Percentiles rank a stretch among this genome's conserved stretches.
These are phyloP conservation scores for Scotopteryx bipunctaria DNA, from an alignment of 2,888 invertebrate genomes.

Conservation along the genomic window DNA sequence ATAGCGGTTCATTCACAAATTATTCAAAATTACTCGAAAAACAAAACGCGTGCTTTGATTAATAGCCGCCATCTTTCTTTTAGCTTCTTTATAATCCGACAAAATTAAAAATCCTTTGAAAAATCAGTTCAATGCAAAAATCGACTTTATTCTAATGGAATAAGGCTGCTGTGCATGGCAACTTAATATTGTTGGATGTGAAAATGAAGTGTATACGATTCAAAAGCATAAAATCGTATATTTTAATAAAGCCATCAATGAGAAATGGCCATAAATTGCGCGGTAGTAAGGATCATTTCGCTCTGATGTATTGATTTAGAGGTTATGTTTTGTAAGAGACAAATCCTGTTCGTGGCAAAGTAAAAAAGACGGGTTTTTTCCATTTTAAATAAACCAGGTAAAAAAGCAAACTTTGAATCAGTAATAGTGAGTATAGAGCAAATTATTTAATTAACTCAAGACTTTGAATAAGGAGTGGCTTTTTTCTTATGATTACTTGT, in stretches of 20 bases:
- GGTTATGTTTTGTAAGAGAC: slow-evolving; percentile 60
- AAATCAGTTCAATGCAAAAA: slow-evolving; percentile 5
- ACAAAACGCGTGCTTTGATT: slow-evolving; percentile 61
- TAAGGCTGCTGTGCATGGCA: slow-evolving; percentile 2
- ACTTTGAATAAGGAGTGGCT: no score
- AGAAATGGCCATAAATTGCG: slow-evolving; percentile 34
- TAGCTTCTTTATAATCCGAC: slow-evolving; percentile 46
- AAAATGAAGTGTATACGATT: slow-evolving; percentile 42
- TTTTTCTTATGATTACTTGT: no score
- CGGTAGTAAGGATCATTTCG: slow-evolving; percentile 21
- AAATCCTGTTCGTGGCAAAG: not conserved
- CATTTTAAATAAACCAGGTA: not conserved
- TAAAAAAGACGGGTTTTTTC: not conserved
- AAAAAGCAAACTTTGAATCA: no score
- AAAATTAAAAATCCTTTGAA: slow-evolving; percentile 27
- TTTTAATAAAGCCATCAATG: slow-evolving; percentile 7
- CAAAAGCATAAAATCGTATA: slow-evolving; percentile 40
- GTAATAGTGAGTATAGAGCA: no score
- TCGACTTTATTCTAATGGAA: slow-evolving; percentile 1
- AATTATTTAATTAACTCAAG: no score
- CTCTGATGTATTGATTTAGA: slow-evolving; percentile 40
- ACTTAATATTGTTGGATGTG: not conserved
- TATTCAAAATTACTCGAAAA: slow-evolving; percentile 69
- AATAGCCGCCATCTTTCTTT: slow-evolving; percentile 59
- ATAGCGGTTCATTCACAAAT: slow-evolving; percentile 69